Evolutionary conservation across 2,888 invertebrate species (phyloP), one percentile per base, ranked within the genome.

Genomic region (Nomada goodeniana): DNA sequence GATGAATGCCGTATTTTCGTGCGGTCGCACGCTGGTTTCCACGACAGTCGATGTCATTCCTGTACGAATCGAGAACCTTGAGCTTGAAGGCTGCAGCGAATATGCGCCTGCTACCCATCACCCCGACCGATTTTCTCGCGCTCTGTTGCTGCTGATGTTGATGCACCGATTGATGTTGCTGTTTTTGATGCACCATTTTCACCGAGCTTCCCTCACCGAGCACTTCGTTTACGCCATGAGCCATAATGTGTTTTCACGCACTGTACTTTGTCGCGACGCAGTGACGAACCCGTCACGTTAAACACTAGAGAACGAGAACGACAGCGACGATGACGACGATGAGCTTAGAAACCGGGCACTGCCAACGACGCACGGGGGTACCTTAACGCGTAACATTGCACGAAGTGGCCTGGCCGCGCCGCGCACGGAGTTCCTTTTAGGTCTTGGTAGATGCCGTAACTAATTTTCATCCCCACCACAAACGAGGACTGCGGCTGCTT

Each of bases 11-110:
- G 94, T 98, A 98, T 94, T 98, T 98, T 91, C 98, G 96, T 81
- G 98, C 98, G 23, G 98, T 98, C 3, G 98, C 98, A 71, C 98
- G 95, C 93, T 98, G 98, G 94, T 98, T 98, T 69, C 98, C 98
- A 91, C 97, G 97, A 94, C 98, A 98, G 93, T 98, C 98, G 60
- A 96, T 95, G 93, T 98, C 98, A 90, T 96, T 96, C 86, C 98
- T 95, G 93, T 98, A 98, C 61, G 98, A 98, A 93, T 98, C 97
- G 86, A 98, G 95, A 89, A 98, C 98, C 95, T 97, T 97, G 87
- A 98, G 95, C 94, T 98, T 98, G 94, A 98, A 98, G 94, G 97
- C 96, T 89, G 98, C 97, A 92, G 98, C 96, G 94, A 98, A 98
- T 92, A 98, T 98, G 86, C 98, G 96, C 87, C 98, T 95, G 88